Base-by-base conservation (phyloP, 1,140 invertebrate species). In the Vanessa atalanta region DNA sequence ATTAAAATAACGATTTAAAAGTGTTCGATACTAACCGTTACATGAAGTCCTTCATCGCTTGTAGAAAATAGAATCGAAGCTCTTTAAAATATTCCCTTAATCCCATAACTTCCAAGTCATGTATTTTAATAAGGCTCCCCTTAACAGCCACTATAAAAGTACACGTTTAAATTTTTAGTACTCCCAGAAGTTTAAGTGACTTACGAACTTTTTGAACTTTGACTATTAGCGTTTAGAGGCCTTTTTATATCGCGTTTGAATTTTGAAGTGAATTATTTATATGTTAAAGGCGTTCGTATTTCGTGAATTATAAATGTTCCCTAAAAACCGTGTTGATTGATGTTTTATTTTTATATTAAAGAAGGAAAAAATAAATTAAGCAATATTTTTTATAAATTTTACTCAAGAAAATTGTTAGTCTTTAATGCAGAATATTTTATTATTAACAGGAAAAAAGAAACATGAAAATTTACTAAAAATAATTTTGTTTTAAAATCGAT, bases 211-310 rank as follows among this genome's bases (percentile, higher is more conserved):
- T 50, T 37, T 26, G 15, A 48, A 50, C 16, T 48, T 65, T 2
- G 43, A 48, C 64, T 65, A 48, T 50, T 65, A 65, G 20, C 64
- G 64, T 20, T 65, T 65, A 48, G 43, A 43, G 47, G 48, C 20
- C 64, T 50, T 65, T 65, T 65, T 65, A 48, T 63, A 37, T 31
- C 15, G 60, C 31, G 60, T 43, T 61, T 63, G 60, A 63, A 63
- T 63, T 63, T 63, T 15, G 6, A 14, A 13, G 60, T 43, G 60
- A 31, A 37, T 63, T 63, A 63, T 63, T 63, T 63, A 31, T 61
- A 14, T 16, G 51, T 16, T 5, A 16, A 53, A 53, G 51, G 51
- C 51, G 51, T 16, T 53, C 15, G n/a, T 16, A 16, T 53, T 16
- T 8, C 15, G 15, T 53, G 51, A 53, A 16, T 53, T 16, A n/a